Percentiles rank a stretch among this genome's conserved stretches.
Conservation (phyloP, 2,113 vertebrate genomes). For the Girardinichthys multiradiatus region DNA sequence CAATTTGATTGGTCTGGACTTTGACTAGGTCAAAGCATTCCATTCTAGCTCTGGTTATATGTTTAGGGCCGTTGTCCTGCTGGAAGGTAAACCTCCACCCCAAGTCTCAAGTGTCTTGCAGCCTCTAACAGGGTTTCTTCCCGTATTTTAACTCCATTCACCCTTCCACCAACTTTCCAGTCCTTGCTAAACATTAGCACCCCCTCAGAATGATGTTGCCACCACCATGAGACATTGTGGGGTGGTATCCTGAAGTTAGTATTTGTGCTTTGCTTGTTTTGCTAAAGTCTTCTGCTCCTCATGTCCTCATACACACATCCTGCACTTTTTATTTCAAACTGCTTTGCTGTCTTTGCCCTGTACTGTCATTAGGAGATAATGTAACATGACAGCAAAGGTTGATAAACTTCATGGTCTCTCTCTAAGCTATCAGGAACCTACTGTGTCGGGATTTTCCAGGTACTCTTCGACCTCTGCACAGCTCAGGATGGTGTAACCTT, state of each 20-base stretch:
- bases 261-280: no score
- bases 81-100: background rate
- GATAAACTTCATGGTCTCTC: background rate
- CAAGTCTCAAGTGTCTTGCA: background rate
- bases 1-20: background rate
- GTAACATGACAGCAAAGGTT: background rate
- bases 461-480: constrained; percentile 88
- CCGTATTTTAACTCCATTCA: background rate
- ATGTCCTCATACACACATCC: background rate
- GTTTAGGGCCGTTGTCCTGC: background rate
- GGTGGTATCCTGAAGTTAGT: background rate
- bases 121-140: no score
- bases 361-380: background rate
- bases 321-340: background rate
- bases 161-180: background rate
- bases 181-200: background rate
- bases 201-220: background rate
- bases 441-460: constrained; percentile 89
- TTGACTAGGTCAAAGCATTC: background rate
- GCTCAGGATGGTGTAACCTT: constrained; percentile 94
- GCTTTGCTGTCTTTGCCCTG: background rate
- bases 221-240: background rate
- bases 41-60: background rate
- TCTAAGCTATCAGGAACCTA: constrained; percentile 67
- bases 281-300: background rate